phyloP scores from a whole-genome alignment of 2,888 invertebrate species.

The Actias luna region DNA sequence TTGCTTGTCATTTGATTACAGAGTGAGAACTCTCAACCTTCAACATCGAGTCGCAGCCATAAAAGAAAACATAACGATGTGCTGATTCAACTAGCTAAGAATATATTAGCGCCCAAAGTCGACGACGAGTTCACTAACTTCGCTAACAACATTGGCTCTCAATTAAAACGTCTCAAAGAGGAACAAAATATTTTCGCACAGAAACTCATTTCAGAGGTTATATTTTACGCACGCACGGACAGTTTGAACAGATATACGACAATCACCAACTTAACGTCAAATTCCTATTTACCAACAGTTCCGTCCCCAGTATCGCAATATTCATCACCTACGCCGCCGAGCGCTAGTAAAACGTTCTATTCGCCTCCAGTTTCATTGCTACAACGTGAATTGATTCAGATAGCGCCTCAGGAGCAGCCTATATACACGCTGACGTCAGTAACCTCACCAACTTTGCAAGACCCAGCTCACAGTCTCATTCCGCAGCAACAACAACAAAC shows the following conservation, averaged over 20 bases:
- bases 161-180: slow-evolving; percentile 1
- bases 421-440: background rate
- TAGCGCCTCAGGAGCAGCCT: background rate
- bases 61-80: background rate
- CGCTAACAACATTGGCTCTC: background rate
- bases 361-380: background rate
- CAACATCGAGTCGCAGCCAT: background rate
- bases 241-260: slow-evolving; percentile 1
- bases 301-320: background rate
- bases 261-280: background rate
- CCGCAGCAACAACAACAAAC: background rate
- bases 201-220: background rate
- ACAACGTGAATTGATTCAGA: background rate
- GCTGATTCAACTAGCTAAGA: background rate
- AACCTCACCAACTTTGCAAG: background rate
- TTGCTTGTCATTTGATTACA: background rate
- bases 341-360: background rate
- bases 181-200: background rate
- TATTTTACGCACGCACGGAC: slow-evolving; percentile 3
- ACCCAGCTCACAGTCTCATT: background rate
- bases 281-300: background rate
- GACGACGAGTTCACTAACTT: slow-evolving; percentile 6
- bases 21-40: background rate
- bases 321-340: background rate
- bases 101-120: background rate